These are phyloP conservation scores for Andricus grossulariae DNA, from an alignment of 1,140 invertebrate genomes.

Conservation along the genomic window DNA sequence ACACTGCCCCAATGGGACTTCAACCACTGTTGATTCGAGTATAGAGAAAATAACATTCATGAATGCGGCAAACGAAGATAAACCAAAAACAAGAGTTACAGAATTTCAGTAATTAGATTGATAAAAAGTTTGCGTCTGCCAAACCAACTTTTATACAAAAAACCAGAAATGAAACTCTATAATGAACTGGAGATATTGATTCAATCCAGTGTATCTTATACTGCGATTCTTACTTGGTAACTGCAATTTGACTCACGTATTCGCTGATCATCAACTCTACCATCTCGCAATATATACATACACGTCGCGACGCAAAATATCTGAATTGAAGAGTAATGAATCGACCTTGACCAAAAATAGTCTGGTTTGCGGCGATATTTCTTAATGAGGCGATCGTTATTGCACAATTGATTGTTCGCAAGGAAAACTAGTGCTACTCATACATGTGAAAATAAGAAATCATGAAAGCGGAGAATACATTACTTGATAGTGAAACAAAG, in stretches of 20 bases:
- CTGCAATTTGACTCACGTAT: background rate
- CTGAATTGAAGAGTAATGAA: background rate
- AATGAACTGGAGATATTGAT: background rate
- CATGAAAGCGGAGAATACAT: background rate
- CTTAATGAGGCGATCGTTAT: background rate
- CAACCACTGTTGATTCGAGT: conserved; percentile 19
- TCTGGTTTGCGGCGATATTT: background rate
- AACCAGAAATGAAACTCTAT: background rate
- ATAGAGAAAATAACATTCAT: background rate
- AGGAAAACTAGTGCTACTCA: background rate
- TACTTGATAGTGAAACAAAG: background rate
- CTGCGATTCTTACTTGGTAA: background rate
- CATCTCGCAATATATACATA: background rate
- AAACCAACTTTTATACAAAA: background rate
- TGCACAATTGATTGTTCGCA: background rate
- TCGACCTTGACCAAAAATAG: conserved; percentile 6
- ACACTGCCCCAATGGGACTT: conserved; percentile 17
- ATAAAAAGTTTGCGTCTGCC: background rate
- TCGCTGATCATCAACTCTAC: background rate
- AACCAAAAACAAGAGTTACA: background rate
- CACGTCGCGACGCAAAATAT: background rate
- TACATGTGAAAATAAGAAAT: background rate
- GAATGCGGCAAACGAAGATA: background rate
- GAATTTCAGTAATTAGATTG: background rate
- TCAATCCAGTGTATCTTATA: background rate